Conservation (phyloP, 1,140 invertebrate species). For the Aphelenchoides avenae region DNA sequence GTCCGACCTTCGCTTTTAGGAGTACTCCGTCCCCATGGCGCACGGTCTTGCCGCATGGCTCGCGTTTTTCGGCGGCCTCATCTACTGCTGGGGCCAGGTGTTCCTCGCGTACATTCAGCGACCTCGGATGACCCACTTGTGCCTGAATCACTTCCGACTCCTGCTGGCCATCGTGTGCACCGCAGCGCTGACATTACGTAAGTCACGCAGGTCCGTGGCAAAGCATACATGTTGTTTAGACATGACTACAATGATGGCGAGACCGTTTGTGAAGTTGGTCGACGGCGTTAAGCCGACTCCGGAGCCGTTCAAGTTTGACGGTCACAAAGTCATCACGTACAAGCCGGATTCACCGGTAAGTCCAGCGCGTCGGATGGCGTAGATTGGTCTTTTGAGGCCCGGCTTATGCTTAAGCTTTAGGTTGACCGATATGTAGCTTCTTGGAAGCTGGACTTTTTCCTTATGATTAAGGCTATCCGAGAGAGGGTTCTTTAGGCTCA, state of each 20-base stretch:
- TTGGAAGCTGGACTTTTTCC: too few relatives aligned
- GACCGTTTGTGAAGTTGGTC: conserved; percentile 14
- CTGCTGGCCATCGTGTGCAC: conserved; percentile 7
- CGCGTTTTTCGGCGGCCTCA: conserved; percentile 12
- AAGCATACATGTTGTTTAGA: too few relatives aligned
- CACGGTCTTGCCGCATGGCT: conserved; percentile 14
- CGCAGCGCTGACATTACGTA: conserved; percentile 6
- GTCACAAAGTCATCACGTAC: conserved; percentile 9
- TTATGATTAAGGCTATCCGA: too few relatives aligned
- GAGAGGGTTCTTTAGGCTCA: too few relatives aligned
- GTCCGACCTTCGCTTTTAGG: not conserved
- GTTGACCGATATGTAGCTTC: conserved; percentile 7
- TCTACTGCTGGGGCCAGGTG: conserved; percentile 15
- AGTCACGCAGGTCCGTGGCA: not conserved
- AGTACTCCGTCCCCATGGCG: conserved; percentile 9
- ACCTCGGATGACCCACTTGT: conserved; percentile 7
- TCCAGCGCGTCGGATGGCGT: conserved; percentile 1
- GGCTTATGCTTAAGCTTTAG: conserved; percentile 1
- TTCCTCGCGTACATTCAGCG: not conserved
- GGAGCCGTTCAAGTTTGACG: conserved; percentile 16
- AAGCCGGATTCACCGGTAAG: not conserved
- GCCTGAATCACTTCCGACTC: not conserved
- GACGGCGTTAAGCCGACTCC: too few relatives aligned
- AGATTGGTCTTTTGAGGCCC: not conserved
- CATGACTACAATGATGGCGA: not conserved